A percentile compares a stretch with the other conserved stretches of the same genome.
Evolutionary conservation across 2,113 vertebrate species (phyloP).

Genomic region (Nyctereutes procyonoides): DNA sequence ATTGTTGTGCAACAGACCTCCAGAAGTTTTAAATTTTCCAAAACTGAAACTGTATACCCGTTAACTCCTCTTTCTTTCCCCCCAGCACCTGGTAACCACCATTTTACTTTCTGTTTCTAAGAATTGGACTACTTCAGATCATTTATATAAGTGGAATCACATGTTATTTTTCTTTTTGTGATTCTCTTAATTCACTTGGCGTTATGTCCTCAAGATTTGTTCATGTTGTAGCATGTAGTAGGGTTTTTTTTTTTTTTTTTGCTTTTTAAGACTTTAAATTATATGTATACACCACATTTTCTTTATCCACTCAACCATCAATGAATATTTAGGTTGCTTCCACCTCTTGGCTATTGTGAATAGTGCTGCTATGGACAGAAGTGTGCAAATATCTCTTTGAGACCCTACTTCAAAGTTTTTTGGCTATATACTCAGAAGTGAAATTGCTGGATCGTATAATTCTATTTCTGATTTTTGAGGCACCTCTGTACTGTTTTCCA

Average conservation of each 20-base stretch:
- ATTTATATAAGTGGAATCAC: neutral
- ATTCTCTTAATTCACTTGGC: neutral
- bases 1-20: neutral
- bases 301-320: neutral
- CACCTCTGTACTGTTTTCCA: neutral
- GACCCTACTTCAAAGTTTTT: neutral
- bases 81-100: neutral
- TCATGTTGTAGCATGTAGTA: neutral
- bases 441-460: neutral
- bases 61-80: neutral
- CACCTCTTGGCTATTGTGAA: neutral
- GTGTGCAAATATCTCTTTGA: neutral
- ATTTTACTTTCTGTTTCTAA: conserved; percentile 2
- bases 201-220: neutral
- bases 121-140: neutral
- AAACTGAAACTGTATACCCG: neutral
- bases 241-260: neutral
- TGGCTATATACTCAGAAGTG: neutral
- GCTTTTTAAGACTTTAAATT: neutral
- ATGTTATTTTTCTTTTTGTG: neutral
- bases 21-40: neutral
- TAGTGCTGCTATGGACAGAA: neutral
- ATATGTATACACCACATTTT: neutral
- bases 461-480: neutral
- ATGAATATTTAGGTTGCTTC: neutral